Evolutionary conservation across 2,888 invertebrate species (phyloP).

Genomic region (Hydrotaea diabolus): DNA sequence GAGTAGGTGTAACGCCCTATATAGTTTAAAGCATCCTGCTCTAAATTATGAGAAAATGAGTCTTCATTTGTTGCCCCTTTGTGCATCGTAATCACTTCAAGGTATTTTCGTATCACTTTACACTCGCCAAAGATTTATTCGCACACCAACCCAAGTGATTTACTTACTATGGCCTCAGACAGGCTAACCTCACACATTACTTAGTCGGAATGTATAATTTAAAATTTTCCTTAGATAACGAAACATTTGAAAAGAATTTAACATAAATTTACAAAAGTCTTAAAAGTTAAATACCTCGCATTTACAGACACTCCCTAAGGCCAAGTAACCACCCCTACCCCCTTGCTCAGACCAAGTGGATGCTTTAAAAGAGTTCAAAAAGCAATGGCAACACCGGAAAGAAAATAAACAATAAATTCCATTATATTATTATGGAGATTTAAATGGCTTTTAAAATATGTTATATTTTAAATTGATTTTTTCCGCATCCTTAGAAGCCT

Average conservation of each 20-base stretch:
- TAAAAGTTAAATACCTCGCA: not conserved
- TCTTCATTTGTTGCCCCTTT: too few species aligned
- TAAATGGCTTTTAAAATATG: not conserved
- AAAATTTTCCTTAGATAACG: not conserved
- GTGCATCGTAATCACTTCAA: too few species aligned
- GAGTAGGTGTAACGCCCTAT: too few species aligned
- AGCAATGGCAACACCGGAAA: not conserved
- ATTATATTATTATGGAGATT: slow-evolving; percentile 13
- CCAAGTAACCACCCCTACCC: too few species aligned
- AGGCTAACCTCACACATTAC: not conserved
- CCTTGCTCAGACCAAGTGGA: too few species aligned
- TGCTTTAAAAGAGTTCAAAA: not conserved
- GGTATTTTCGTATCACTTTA: too few species aligned
- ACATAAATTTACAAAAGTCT: not conserved
- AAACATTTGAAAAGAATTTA: not conserved
- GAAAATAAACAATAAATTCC: slow-evolving; percentile 19
- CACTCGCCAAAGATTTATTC: too few species aligned
- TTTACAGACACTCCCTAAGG: not conserved
- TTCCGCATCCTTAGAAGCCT: not conserved
- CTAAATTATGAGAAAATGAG: too few species aligned
- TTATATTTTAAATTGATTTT: slow-evolving; percentile 15
- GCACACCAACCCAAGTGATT: not conserved
- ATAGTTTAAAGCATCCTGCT: too few species aligned
- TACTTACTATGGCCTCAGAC: not conserved
- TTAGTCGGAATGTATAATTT: not conserved